Base-by-base conservation (phyloP, 2,113 vertebrate genomes). In the Arizona elegans region DNA sequence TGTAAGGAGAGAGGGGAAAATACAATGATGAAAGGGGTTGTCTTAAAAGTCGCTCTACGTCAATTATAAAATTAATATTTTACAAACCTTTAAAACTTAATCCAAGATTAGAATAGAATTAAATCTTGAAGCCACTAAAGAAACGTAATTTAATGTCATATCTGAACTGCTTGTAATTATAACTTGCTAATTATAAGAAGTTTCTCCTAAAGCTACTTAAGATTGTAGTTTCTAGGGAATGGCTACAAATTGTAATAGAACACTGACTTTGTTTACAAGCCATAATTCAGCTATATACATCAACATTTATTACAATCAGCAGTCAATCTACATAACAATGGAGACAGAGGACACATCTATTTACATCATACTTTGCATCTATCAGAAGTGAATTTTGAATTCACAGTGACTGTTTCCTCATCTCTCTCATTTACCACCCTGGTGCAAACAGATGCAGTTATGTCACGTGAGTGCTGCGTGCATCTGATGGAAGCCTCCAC, bases 1-100 rank as follows among this genome's bases (percentile, higher is more conserved):
- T n/a, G 62, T 93, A 93, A 90, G 33, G 53, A 90, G 92, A 95
- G 91, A 95, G 21, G 12, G 70, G 33, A 21, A 43, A 43, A 81
- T 38, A 17, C 8, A 21, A 21, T 21, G 8, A 81, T 43, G 3
- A 43, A 43, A 81, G 11, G 29, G 8, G 13, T 1, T 38, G 47
- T 38, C 59, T 85, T 59, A 92, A 87, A n/a, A 62, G 17, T 33
- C 2, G 9, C 23, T 33, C 43, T 62, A 52, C 24, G 13, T n/a
- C n/a, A 54, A 26, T 38, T 38, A 53, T 75, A 65, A 88, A 88
- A 33, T 29, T 92, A 47, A 15, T 58, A 13, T 17, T 47, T 19
- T 81, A 26, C 33, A 89, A 81, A 55, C 62, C 43, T 89, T 89
- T 55, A 13, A 29, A 56, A 91, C 21, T 2, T 81, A 2, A 21